Conservation (phyloP, 2,113 vertebrate genomes). For the Scomber colias region DNA sequence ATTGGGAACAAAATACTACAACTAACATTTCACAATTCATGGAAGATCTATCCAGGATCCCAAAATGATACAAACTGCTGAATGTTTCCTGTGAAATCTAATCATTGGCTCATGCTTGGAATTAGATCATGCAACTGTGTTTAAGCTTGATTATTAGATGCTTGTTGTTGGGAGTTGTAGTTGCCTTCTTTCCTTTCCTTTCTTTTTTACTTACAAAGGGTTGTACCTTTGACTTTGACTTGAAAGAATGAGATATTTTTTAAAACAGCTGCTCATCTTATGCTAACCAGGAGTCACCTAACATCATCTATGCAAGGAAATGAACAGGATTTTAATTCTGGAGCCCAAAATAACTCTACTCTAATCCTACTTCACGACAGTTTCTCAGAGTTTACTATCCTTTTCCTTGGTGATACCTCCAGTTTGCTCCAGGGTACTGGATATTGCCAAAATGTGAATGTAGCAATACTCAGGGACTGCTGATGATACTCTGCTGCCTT, state of each 20-base stretch:
- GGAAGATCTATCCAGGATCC: not conserved
- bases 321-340: not conserved
- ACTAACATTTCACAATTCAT: not conserved
- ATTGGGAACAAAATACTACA: not conserved
- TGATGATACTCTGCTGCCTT: slow-evolving; percentile 48
- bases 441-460: slow-evolving; percentile 37
- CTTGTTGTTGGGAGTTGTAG: not conserved
- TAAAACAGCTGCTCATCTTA: not conserved
- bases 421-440: slow-evolving; percentile 16
- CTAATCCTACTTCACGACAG: slow-evolving; percentile 6
- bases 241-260: not conserved
- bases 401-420: slow-evolving; percentile 29
- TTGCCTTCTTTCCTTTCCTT: too few relatives aligned
- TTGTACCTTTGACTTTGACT: too few relatives aligned
- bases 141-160: slow-evolving; percentile 6
- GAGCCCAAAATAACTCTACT: slow-evolving; percentile 34
- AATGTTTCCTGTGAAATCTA: not conserved
- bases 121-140: not conserved
- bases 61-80: not conserved
- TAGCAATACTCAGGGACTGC: slow-evolving; percentile 26
- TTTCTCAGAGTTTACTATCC: slow-evolving; percentile 13
- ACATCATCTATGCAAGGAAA: slow-evolving; percentile 10
- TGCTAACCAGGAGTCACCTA: not conserved
- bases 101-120: not conserved
- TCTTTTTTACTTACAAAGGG: too few relatives aligned